These are phyloP conservation scores for Ursus arctos DNA, from an alignment of 2,113 vertebrate species.

Conservation along the genomic window DNA sequence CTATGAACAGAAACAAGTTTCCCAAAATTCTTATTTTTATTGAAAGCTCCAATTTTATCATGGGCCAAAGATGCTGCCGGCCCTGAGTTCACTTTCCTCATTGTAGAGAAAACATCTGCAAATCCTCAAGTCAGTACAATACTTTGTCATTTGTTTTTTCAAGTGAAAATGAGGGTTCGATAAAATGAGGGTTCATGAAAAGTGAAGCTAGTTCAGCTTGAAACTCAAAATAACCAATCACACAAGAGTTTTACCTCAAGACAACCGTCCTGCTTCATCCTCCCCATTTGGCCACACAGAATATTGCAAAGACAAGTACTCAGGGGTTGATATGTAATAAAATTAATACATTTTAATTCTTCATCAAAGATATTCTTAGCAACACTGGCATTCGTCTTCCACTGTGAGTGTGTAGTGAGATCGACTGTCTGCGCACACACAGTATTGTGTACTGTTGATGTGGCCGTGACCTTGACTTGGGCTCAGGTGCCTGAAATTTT, in stretches of 20 bases:
- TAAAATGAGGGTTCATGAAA: not conserved
- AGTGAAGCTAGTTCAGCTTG: not conserved
- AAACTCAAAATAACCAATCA: not conserved
- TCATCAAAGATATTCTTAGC: not conserved
- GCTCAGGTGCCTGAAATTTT: not conserved
- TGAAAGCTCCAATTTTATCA: not conserved
- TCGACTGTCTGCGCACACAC: fast-evolving
- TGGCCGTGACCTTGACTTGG: not conserved
- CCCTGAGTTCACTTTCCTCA: not conserved
- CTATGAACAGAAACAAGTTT: not conserved
- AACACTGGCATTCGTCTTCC: not conserved
- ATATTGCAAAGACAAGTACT: not conserved
- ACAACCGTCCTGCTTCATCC: not conserved
- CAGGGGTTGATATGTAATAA: not conserved
- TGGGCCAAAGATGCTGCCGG: not conserved
- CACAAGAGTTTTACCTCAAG: not conserved
- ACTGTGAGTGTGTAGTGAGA: not conserved
- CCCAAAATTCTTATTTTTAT: not conserved
- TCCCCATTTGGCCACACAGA: not conserved
- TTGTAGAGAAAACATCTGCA: not conserved
- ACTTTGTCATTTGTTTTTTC: not conserved
- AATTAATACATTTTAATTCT: not conserved
- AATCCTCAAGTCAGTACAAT: not conserved
- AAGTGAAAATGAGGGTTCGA: not conserved
- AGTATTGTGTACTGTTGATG: not conserved